Conservation (phyloP, 2,888 invertebrate genomes). For the Prosapia bicincta region DNA sequence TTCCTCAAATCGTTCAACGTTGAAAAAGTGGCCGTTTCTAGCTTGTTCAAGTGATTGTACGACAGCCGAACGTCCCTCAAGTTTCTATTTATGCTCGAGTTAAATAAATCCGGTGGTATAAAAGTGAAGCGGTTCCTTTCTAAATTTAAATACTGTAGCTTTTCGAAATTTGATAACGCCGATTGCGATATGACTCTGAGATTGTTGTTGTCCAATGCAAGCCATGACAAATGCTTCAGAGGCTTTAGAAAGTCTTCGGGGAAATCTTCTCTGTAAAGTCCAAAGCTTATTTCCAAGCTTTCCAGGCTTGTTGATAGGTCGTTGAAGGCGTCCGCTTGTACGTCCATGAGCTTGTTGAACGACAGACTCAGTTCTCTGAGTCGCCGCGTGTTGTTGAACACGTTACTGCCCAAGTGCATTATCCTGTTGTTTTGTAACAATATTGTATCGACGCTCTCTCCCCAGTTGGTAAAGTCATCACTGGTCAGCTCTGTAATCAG, state of each 20-base stretch:
- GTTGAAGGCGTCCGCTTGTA: constrained; percentile 76
- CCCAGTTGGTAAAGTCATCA: constrained; percentile 76
- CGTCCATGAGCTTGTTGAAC: constrained; percentile 81
- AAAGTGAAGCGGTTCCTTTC: constrained; percentile 78
- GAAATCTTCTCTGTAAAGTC: constrained; percentile 73
- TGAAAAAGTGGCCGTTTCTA: constrained; percentile 68
- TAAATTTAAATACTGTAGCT: constrained; percentile 76
- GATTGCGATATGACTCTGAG: constrained; percentile 68
- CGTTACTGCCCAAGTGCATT: constrained; percentile 61
- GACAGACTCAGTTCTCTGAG: constrained; percentile 87
- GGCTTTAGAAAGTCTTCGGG: constrained; percentile 73
- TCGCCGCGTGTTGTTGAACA: constrained; percentile 68
- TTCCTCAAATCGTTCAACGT: constrained; percentile 70
- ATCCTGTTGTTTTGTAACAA: constrained; percentile 81
- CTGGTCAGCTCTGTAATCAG: constrained; percentile 62
- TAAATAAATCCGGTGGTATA: constrained; percentile 65
- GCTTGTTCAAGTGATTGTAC: constrained; percentile 69
- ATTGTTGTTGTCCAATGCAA: constrained; percentile 85
- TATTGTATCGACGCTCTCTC: constrained; percentile 72
- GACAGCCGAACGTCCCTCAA: constrained; percentile 76
- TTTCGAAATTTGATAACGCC: constrained; percentile 65
- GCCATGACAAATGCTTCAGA: constrained; percentile 71
- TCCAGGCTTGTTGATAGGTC: constrained; percentile 73
- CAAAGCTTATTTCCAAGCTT: constrained; percentile 82
- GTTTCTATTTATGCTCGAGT: constrained; percentile 64